Evolutionary conservation across 23 tunicate genomes (phyloP).

Genomic region (Halocynthia aurantium): DNA sequence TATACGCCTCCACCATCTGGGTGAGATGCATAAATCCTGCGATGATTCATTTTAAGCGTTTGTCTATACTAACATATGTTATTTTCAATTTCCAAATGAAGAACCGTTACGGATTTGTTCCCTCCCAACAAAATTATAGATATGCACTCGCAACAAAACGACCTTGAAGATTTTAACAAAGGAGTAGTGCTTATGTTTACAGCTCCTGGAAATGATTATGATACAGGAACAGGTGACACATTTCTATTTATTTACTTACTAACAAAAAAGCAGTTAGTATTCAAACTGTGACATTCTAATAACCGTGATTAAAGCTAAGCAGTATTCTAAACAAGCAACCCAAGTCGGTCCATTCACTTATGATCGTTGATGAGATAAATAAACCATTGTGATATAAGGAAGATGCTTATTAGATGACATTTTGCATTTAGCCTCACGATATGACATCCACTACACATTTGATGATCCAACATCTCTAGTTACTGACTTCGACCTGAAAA

Average conservation of each 20-base stretch:
- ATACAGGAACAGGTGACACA: slow-evolving; percentile 80
- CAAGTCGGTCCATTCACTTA: too few species aligned
- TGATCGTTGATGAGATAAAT: too few species aligned
- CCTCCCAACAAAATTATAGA: slow-evolving; percentile 73
- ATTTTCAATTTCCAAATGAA: neutral
- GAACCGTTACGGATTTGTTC: slow-evolving; percentile 18
- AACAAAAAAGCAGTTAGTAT: too few species aligned
- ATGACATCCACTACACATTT: slow-evolving; percentile 4
- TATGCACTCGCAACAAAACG: too few species aligned
- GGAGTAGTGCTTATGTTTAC: too few species aligned
- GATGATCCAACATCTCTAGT: neutral
- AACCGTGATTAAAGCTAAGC: too few species aligned
- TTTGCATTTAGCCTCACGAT: neutral
- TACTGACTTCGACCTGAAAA: slow-evolving; percentile 3
- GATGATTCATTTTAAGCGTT: neutral
- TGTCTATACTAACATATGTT: neutral
- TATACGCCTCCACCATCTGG: too few species aligned
- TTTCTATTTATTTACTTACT: too few species aligned
- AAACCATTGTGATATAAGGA: neutral
- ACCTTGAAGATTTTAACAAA: too few species aligned
- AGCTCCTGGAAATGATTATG: too few species aligned
- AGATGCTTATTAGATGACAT: neutral
- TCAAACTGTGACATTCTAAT: too few species aligned
- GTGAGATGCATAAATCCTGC: slow-evolving; percentile 16
- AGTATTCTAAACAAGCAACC: too few species aligned